Base-by-base conservation (phyloP, 2,113 vertebrate genomes). In the Oreocharis arfaki region DNA sequence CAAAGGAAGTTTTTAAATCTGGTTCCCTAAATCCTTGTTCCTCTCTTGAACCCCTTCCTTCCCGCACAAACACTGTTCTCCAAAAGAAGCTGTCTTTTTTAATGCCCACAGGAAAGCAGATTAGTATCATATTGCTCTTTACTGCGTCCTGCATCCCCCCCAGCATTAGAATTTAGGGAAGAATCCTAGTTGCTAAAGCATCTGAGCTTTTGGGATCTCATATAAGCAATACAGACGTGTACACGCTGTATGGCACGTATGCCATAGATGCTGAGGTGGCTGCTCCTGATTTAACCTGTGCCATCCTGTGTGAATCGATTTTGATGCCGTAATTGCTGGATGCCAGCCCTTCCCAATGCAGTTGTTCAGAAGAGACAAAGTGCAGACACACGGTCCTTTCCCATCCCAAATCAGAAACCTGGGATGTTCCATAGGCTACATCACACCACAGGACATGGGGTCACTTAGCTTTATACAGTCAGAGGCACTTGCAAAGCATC, bases 281-380 rank as follows among this genome's bases (percentile, higher is more conserved):
- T 70, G n/a, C 73, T 87, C 60, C 80, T 24, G 18, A 55, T 84
- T 61, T 59, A 59, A 86, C 73, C 73, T 42, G 13, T 20, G 21
- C 39, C 81, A 44, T 61, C 60, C 73, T 41, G 3, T 0, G 2
- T 3, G 8, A 18, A 70, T 11, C 0, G 0, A 35, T 12, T 52
- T 6, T 17, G 52, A 27, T 57, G 64, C 55, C 57, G 1, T 23
- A 68, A 57, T 24, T 61, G 80, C n/a, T 37, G 47, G 21, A 22
- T 2, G 3, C 13, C 69, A 82, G 16, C 71, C 65, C n/a, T 76
- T 64, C 49, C 68, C 63, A 37, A 13, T 2, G 24, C 32, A 44
- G 30, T 21, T 68, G 37, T 35, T 83, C 64, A 42, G 71, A 57
- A 88, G 46, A 13, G 42, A 42, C 71, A 41, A 13, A 11, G 37